Base-by-base conservation (phyloP, 2,888 invertebrate genomes). In the Melipona beecheii region DNA sequence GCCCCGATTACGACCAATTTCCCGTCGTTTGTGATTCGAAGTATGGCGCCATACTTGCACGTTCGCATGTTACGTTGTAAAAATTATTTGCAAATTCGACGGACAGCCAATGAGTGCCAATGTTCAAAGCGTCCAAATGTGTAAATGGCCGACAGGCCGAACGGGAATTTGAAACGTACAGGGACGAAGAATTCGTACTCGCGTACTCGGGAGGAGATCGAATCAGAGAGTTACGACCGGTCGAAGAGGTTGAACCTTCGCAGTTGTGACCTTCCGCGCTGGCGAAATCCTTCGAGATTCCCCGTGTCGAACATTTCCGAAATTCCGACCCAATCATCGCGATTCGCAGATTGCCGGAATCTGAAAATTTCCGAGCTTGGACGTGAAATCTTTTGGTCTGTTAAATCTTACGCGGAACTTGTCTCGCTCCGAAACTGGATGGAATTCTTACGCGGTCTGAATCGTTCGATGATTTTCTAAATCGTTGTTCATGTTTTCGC, bases 1-100 rank as follows among this genome's bases (percentile, higher is more conserved):
- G 85, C 77, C 84, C 82, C 87, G 90, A 90, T 91, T 91, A 91
- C 88, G 87, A 89, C 84, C 90, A 87, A 92, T 91, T 91, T 86
- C 69, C 73, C 49, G 71, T 58, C 66, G 74, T 77, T 78, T 78
- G 87, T 87, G 89, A 92, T 90, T 90, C 85, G 83, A 87, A 78
- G 84, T 76, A 60, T n/a, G n/a, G 24, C 36, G 9, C 43, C 43
- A n/a, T n/a, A n/a, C n/a, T n/a, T n/a, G n/a, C n/a, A n/a, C n/a
- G n/a, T n/a, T n/a, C n/a, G n/a, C n/a, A n/a, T n/a, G n/a, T 36
- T 27, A 27, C 27, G 27, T 36, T 9, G 1, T 2, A 43, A 9
- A 9, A 43, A 11, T 43, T 43, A 43, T 43, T 43, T 43, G 43
- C 1, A 43, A 56, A 56, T 56, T 56, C n/a, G 56, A 56, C 2